Conservation (phyloP, 2,888 invertebrate genomes). For the Branchipolynoe longqiensis region DNA sequence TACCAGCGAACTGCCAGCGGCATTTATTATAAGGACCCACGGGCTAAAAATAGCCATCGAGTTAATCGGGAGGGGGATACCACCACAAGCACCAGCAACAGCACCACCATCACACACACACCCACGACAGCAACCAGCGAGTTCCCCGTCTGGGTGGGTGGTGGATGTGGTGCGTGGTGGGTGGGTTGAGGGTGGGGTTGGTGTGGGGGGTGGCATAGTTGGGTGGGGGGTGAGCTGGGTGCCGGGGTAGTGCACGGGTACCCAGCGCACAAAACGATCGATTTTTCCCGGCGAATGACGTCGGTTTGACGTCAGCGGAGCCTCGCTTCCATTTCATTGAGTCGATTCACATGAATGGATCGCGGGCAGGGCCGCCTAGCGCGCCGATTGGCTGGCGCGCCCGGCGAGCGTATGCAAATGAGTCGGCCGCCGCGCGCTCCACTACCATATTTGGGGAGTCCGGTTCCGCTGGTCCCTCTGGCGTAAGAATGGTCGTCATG, state of each 20-base stretch:
- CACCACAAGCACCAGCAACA: background rate
- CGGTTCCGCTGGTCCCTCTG: slow-evolving; percentile 45
- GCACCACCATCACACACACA: background rate
- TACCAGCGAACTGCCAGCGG: too few relatives aligned
- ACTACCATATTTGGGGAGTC: slow-evolving; percentile 38
- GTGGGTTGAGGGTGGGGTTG: too few relatives aligned
- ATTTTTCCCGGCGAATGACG: slow-evolving; percentile 47
- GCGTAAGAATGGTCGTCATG: slow-evolving; percentile 46
- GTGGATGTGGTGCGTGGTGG: too few relatives aligned
- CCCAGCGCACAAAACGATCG: background rate
- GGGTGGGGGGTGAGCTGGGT: background rate
- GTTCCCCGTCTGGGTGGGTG: background rate
- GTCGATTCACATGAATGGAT: slow-evolving; percentile 43
- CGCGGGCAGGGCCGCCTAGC: background rate
- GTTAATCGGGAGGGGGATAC: slow-evolving; percentile 8
- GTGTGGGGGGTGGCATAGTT: background rate
- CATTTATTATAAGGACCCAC: slow-evolving; percentile 30
- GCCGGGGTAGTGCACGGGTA: background rate
- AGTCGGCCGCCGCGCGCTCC: background rate
- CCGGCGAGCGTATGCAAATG: slow-evolving; percentile 49
- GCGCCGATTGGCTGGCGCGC: slow-evolving; percentile 20
- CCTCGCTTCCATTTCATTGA: slow-evolving; percentile 44
- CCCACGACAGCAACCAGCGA: background rate
- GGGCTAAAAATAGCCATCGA: slow-evolving; percentile 26
- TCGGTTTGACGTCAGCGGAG: slow-evolving; percentile 36